A percentile compares a stretch with the other conserved stretches of the same genome.
phyloP scores from a whole-genome alignment of 2,797 vertebrate genomes.

The Anableps anableps region DNA sequence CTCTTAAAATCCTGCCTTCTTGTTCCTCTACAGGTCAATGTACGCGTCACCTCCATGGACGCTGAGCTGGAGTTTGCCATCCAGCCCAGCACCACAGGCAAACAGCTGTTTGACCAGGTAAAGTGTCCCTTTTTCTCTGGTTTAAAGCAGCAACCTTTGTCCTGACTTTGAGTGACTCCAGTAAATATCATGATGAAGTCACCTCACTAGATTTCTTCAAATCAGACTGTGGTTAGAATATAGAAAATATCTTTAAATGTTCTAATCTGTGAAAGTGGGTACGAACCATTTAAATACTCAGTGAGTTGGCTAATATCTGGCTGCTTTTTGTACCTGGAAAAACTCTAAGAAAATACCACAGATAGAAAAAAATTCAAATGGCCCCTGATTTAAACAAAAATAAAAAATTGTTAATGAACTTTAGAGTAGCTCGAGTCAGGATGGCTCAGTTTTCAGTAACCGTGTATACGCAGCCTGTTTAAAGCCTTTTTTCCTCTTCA shows the following conservation, averaged over 20 bases:
- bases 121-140: not conserved
- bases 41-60: slow-evolving; percentile 96
- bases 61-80: slow-evolving; percentile 98
- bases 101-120: slow-evolving; percentile 97
- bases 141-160: not conserved
- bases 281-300: not conserved
- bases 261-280: not conserved
- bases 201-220: too few species aligned
- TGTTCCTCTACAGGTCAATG: slow-evolving; percentile 86
- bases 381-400: not conserved
- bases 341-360: not conserved
- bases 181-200: too few species aligned
- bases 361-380: not conserved
- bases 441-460: not conserved
- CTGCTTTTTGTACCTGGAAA: not conserved
- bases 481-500: slow-evolving; percentile 3
- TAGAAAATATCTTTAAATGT: not conserved
- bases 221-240: too few species aligned
- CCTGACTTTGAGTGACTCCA: too few species aligned
- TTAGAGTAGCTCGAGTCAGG: not conserved
- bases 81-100: slow-evolving; percentile 94
- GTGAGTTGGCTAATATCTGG: too few species aligned
- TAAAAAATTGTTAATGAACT: not conserved
- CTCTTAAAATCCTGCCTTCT: slow-evolving; percentile 32
- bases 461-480: not conserved